These are phyloP conservation scores for Felis chaus DNA, from an alignment of 2,113 vertebrate species.

Conservation along the genomic window DNA sequence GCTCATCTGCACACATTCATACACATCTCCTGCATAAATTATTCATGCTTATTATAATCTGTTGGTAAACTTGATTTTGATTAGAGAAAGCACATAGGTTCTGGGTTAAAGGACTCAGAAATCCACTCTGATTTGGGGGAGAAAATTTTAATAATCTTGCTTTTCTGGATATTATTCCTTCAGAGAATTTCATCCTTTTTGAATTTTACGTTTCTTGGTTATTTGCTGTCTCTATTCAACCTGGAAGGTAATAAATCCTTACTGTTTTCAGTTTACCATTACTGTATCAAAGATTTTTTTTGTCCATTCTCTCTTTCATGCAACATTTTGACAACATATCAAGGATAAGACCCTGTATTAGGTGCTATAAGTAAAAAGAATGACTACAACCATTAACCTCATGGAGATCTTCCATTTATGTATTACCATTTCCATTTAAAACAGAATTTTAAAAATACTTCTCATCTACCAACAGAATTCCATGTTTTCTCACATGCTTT, in stretches of 20 bases:
- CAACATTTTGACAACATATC: not conserved
- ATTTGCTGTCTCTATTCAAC: not conserved
- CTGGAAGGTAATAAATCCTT: not conserved
- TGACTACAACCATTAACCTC: not conserved
- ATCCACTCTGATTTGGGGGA: not conserved
- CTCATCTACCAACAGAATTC: not conserved
- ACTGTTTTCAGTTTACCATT: not conserved
- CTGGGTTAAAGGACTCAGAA: not conserved
- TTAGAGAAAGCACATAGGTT: not conserved
- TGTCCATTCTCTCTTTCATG: not conserved
- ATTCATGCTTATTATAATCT: not conserved
- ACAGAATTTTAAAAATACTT: not conserved
- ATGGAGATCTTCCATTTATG: not conserved
- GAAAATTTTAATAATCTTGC: not conserved
- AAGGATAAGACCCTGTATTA: not conserved
- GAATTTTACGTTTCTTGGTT: not conserved
- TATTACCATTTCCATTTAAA: not conserved
- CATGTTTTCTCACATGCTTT: not conserved
- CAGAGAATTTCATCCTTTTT: not conserved
- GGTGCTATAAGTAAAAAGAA: not conserved
- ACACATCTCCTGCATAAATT: not conserved
- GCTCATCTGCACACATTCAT: no score
- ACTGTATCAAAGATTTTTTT: not conserved
- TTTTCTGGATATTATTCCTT: not conserved
- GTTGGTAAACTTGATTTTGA: not conserved